A percentile compares a stretch with the other conserved stretches of the same genome.
phyloP scores from a whole-genome alignment of 2,797 vertebrate species.

The Astyanax mexicanus region DNA sequence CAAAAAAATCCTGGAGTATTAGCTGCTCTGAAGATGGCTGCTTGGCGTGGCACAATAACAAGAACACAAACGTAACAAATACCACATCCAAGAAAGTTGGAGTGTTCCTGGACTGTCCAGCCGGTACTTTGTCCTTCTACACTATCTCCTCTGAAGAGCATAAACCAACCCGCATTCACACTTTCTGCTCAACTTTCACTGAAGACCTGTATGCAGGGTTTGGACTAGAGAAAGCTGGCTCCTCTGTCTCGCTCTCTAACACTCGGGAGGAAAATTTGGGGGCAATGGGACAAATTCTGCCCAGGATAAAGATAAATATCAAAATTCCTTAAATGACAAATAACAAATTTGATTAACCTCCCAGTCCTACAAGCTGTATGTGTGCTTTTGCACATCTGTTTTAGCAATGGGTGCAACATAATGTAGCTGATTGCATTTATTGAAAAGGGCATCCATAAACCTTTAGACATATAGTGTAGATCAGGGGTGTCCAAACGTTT shows the following conservation, averaged over 20 bases:
- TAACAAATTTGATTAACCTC: no score
- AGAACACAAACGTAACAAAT: background rate
- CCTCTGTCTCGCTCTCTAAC: constrained; percentile 23
- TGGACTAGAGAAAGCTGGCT: background rate
- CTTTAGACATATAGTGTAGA: no score
- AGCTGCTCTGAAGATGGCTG: background rate
- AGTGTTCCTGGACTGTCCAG: constrained; percentile 1
- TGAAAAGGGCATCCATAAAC: no score
- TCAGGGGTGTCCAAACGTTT: no score
- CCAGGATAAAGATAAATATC: no score
- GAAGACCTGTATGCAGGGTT: constrained; percentile 35
- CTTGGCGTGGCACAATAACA: constrained; percentile 21
- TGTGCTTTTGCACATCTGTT: no score
- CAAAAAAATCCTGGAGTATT: constrained; percentile 42
- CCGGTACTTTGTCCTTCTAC: constrained; percentile 31
- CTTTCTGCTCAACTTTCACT: constrained; percentile 6
- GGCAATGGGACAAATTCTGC: no score
- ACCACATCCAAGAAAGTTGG: background rate
- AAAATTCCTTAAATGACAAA: no score
- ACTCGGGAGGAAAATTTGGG: no score
- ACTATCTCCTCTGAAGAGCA: background rate
- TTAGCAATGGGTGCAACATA: background rate
- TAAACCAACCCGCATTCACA: background rate
- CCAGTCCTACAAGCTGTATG: background rate
- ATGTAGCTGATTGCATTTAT: no score